phyloP scores from a whole-genome alignment of 1,140 invertebrate species.

The Parasteatoda tepidariorum region DNA sequence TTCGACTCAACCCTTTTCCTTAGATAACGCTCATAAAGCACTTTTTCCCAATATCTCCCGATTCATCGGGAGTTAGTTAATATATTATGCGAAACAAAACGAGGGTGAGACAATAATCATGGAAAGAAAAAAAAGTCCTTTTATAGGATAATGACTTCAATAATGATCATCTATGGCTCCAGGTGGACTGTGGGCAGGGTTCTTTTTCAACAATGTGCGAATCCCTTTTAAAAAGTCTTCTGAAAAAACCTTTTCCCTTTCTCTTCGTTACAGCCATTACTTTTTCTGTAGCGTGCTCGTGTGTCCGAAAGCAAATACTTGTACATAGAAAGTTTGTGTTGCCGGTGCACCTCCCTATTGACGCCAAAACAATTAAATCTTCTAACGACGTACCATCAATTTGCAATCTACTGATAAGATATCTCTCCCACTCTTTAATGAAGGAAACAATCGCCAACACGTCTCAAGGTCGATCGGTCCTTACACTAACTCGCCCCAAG shows the following conservation, averaged over 20 bases:
- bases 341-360: constrained; percentile 12
- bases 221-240: constrained; percentile 14
- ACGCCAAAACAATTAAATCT: constrained; percentile 43
- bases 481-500: constrained; percentile 18
- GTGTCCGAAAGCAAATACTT: constrained; percentile 37
- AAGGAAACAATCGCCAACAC: constrained; percentile 54
- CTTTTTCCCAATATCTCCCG: neutral
- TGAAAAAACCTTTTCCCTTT: constrained; percentile 13
- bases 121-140: neutral
- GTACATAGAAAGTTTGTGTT: constrained; percentile 39
- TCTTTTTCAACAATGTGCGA: constrained; percentile 32
- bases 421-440: constrained; percentile 56
- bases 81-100: neutral
- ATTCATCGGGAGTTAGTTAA: neutral
- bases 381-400: constrained; percentile 54
- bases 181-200: neutral
- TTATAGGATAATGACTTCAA: constrained; percentile 26
- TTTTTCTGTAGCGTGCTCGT: constrained; percentile 22
- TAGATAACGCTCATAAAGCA: neutral
- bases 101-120: neutral
- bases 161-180: constrained; percentile 31
- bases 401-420: constrained; percentile 48
- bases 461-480: constrained; percentile 58
- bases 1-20: neutral
- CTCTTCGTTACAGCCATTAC: neutral